Evolutionary conservation across 2,113 vertebrate species (phyloP).

Genomic region (Etheostoma cragini): DNA sequence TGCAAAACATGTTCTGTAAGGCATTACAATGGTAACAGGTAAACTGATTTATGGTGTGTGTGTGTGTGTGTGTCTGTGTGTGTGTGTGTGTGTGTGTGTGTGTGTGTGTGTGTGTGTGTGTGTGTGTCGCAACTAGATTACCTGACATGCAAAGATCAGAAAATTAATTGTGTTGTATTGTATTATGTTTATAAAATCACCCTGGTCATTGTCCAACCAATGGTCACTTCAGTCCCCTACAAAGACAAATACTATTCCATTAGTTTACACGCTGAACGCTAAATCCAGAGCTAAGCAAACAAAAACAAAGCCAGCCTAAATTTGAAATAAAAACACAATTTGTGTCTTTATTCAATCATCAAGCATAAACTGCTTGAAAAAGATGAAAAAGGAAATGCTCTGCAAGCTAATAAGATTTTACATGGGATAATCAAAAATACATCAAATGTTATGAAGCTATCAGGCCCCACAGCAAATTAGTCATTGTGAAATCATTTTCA

Average conservation of each 20-base stretch:
- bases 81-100: background rate
- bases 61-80: background rate
- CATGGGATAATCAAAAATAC: background rate
- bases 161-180: conserved; percentile 37
- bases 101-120: background rate
- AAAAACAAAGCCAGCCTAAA: background rate
- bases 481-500: background rate
- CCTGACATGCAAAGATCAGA: conserved; percentile 28
- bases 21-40: background rate
- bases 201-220: conserved; percentile 51
- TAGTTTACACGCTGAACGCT: background rate
- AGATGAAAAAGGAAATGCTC: background rate
- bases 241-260: conserved; percentile 1
- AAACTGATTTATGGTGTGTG: background rate
- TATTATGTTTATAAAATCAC: conserved; percentile 62
- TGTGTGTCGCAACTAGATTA: conserved; percentile 24
- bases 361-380: background rate
- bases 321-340: background rate
- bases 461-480: background rate
- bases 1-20: background rate
- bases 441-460: background rate
- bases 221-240: conserved; percentile 13
- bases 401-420: background rate
- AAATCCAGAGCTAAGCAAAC: conserved; percentile 17
- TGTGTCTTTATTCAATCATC: background rate